Conservation (phyloP, 1,140 invertebrate species). For the Callitettix versicolor region DNA sequence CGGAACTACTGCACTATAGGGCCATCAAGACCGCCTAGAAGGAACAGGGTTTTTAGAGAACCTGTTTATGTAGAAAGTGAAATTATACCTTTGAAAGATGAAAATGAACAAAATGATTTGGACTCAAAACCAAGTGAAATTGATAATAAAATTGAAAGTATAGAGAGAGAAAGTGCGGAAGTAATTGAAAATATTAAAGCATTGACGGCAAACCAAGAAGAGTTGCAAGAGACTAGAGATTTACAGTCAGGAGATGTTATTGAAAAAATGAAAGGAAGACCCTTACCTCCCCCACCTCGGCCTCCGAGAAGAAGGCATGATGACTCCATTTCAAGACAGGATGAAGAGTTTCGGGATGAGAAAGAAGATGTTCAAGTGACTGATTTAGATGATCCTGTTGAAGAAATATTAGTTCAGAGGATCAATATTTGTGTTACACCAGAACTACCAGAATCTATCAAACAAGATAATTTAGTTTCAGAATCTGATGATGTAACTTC, state of each 20-base stretch:
- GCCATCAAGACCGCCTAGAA: slow-evolving; percentile 42
- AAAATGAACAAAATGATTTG: slow-evolving; percentile 5
- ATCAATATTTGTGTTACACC: slow-evolving; percentile 3
- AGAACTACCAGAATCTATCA: too few relatives aligned
- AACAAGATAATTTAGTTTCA: too few relatives aligned
- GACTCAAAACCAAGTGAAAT: neutral
- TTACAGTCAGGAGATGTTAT: slow-evolving; percentile 57
- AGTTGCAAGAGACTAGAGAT: slow-evolving; percentile 40
- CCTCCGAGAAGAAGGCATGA: slow-evolving; percentile 48
- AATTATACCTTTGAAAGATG: slow-evolving; percentile 18
- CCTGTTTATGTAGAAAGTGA: slow-evolving; percentile 26
- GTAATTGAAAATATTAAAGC: neutral
- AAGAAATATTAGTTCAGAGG: slow-evolving; percentile 7
- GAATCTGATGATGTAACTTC: too few relatives aligned
- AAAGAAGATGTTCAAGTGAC: slow-evolving; percentile 6
- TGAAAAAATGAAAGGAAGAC: slow-evolving; percentile 67
- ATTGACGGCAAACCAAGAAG: slow-evolving; percentile 21
- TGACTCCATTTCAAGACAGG: slow-evolving; percentile 11
- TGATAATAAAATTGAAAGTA: slow-evolving; percentile 1
- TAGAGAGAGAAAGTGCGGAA: neutral
- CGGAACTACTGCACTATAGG: slow-evolving; percentile 55
- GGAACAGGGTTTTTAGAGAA: slow-evolving; percentile 37
- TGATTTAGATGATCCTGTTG: slow-evolving; percentile 6
- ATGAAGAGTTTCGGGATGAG: slow-evolving; percentile 26
- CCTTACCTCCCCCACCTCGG: slow-evolving; percentile 66